Evolutionary conservation across 2,113 vertebrate species (phyloP).

Genomic region (Ascaphus truei): DNA sequence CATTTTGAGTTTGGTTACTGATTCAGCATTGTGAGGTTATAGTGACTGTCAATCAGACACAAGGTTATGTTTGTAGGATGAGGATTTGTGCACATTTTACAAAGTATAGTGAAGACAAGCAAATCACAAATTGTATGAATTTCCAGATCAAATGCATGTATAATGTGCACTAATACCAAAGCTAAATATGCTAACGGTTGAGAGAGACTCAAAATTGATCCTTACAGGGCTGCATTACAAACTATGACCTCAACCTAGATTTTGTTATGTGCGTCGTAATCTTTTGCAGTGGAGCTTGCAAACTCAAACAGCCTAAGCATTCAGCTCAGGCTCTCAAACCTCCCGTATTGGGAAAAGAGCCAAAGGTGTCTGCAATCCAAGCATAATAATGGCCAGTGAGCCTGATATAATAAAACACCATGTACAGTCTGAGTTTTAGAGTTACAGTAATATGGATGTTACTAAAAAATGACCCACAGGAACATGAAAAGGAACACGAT

Average conservation of each 20-base stretch:
- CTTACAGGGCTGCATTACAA: background rate
- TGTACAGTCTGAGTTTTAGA: background rate
- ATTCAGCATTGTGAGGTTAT: too few species aligned
- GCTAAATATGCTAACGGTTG: too few species aligned
- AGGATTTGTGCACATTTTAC: too few species aligned
- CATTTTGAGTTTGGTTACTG: too few species aligned
- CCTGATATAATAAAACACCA: background rate
- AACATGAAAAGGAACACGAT: background rate
- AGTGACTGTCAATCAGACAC: too few species aligned
- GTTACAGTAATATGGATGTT: background rate
- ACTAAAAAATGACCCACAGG: conserved; percentile 6
- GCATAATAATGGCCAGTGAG: background rate
- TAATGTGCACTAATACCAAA: too few species aligned
- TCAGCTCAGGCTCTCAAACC: background rate
- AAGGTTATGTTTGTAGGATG: too few species aligned
- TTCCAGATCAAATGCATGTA: too few species aligned
- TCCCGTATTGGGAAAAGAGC: too few species aligned
- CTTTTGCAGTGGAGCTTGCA: background rate
- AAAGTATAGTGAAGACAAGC: too few species aligned
- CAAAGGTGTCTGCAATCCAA: background rate
- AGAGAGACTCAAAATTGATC: background rate
- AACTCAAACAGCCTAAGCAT: background rate
- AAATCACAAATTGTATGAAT: too few species aligned
- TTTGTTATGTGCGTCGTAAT: background rate
- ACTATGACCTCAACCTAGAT: background rate